These are phyloP conservation scores for Sciurus niger DNA, from an alignment of 2,113 vertebrate genomes.

Conservation along the genomic window DNA sequence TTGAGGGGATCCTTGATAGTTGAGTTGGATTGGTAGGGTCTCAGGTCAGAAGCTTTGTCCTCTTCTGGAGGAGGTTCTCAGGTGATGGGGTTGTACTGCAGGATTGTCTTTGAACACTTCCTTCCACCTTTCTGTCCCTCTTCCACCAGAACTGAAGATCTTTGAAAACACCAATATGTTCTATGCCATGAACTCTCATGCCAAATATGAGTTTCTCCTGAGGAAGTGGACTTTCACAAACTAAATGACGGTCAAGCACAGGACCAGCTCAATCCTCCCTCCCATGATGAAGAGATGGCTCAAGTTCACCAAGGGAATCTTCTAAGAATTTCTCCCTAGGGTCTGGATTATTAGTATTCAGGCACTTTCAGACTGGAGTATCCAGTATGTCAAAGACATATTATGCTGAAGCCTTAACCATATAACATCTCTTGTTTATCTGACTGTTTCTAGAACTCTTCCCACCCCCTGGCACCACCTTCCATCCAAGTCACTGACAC, in stretches of 20 bases:
- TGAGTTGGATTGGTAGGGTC: background rate
- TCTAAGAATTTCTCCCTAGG: conserved; percentile 89
- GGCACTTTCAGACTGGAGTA: background rate
- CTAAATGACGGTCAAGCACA: conserved; percentile 92
- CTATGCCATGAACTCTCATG: conserved; percentile 98
- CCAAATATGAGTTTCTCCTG: conserved; percentile 98
- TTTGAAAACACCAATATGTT: conserved; percentile 98
- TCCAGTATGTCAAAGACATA: background rate
- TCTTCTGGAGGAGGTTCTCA: background rate
- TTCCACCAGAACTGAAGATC: conserved; percentile 94
- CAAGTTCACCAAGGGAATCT: conserved; percentile 98
- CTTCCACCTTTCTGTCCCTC: background rate
- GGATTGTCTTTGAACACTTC: background rate
- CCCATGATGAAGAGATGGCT: conserved; percentile 99
- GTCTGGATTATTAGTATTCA: conserved; percentile 49
- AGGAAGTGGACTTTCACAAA: conserved; percentile 94
- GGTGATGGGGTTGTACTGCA: no score
- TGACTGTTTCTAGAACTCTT: background rate
- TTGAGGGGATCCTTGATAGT: background rate
- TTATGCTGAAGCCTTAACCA: no score
- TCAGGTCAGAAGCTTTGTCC: background rate
- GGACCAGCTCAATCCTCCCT: conserved; percentile 97
- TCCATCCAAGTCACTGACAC: background rate
- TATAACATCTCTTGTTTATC: no score
- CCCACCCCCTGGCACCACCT: background rate